phyloP scores from a whole-genome alignment of 2,797 vertebrate species.

The Scyliorhinus canicula region DNA sequence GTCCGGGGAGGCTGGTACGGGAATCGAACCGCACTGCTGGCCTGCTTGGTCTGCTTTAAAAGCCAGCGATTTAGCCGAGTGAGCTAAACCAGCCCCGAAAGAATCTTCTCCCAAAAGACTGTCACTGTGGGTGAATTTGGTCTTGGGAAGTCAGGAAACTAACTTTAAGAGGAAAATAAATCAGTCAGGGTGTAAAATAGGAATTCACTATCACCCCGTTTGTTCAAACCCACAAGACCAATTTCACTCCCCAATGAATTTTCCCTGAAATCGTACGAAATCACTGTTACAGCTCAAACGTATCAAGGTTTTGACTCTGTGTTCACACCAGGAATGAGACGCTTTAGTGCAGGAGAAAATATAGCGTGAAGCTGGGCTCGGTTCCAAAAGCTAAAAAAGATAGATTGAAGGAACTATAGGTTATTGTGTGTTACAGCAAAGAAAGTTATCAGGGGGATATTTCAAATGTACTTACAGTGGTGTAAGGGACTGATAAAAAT shows the following conservation, averaged over 20 bases:
- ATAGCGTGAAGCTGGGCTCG: background rate
- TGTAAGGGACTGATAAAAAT: background rate
- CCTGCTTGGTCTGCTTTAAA: too few species aligned
- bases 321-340: background rate
- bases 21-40: too few species aligned
- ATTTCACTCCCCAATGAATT: too few species aligned
- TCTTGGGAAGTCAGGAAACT: background rate
- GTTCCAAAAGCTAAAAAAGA: background rate
- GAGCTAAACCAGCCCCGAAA: too few species aligned
- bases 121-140: background rate
- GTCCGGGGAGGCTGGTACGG: too few species aligned
- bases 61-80: too few species aligned
- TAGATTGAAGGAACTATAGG: background rate
- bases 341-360: background rate
- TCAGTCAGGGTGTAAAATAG: background rate
- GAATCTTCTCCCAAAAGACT: background rate
- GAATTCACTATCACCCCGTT: background rate
- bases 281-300: background rate
- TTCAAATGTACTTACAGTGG: background rate
- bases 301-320: background rate
- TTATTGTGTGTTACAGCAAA: background rate
- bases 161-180: background rate
- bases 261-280: too few species aligned
- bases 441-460: conserved; percentile 4
- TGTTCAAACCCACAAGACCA: background rate